Conservation (phyloP, 2,113 vertebrate genomes). For the Opisthocomus hoazin region DNA sequence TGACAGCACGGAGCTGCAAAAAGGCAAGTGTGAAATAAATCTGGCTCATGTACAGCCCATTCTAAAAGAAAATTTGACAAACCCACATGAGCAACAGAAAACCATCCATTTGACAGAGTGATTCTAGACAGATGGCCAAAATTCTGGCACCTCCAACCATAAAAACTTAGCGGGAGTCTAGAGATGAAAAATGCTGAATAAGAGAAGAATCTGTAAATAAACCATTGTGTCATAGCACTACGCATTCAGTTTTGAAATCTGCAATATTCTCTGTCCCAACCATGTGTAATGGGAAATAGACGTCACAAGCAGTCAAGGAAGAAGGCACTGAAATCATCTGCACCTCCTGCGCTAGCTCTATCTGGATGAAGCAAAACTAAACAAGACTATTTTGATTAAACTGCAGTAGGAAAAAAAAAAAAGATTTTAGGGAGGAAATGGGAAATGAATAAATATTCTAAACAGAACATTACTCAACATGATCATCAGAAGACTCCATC, state of each 20-base stretch:
- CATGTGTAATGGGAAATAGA: not conserved
- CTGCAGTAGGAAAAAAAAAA: not conserved
- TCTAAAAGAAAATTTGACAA: slow-evolving; percentile 17
- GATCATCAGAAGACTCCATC: not conserved
- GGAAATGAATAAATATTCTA: not conserved
- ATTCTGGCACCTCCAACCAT: not conserved
- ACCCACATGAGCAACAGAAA: not conserved
- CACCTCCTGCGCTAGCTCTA: not conserved
- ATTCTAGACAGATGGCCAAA: not conserved
- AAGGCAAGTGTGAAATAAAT: slow-evolving; percentile 19
- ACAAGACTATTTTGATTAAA: not conserved
- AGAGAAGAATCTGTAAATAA: not conserved
- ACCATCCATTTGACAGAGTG: not conserved
- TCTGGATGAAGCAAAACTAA: not conserved
- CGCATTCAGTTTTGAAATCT: not conserved
- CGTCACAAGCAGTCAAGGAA: not conserved
- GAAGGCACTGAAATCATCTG: not conserved
- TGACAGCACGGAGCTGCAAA: not conserved
- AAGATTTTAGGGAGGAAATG: not conserved
- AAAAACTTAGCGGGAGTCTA: not conserved
- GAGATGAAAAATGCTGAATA: not conserved
- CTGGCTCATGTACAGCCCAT: not conserved
- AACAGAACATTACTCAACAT: not conserved
- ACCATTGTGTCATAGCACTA: not conserved
- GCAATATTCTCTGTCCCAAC: not conserved